A percentile compares a stretch with the other conserved stretches of the same genome.
Evolutionary conservation across 2,113 vertebrate genomes (phyloP).

Genomic region (Psettodes erumei): DNA sequence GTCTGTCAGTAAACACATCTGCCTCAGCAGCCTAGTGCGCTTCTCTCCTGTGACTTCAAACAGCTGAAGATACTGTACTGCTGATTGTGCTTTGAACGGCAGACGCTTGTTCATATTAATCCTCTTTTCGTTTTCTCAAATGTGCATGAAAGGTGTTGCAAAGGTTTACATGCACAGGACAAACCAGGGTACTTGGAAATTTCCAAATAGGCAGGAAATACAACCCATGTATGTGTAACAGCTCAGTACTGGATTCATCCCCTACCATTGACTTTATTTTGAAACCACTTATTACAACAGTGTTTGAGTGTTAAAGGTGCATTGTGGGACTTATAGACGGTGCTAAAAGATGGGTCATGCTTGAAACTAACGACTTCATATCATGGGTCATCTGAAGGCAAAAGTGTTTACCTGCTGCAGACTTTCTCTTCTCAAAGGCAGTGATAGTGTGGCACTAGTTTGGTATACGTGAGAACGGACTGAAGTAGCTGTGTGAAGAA

Average conservation of each 20-base stretch:
- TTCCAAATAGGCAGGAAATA: neutral
- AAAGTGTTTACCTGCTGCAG: too few species aligned
- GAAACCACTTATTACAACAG: neutral
- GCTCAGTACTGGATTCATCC: neutral
- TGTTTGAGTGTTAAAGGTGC: neutral
- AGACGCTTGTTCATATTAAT: conserved; percentile 27
- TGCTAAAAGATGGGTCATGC: neutral
- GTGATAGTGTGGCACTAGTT: too few species aligned
- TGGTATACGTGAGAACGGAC: too few species aligned
- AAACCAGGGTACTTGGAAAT: neutral
- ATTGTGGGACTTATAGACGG: neutral
- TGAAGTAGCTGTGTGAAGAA: too few species aligned
- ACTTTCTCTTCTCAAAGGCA: too few species aligned
- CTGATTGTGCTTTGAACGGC: conserved; percentile 22
- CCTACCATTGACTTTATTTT: neutral
- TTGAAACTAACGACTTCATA: neutral
- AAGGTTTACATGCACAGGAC: neutral
- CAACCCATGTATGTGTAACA: neutral
- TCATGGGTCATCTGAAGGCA: too few species aligned
- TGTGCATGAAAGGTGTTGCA: neutral
- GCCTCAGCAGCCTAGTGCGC: conserved; percentile 59
- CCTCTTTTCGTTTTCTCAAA: conserved; percentile 38
- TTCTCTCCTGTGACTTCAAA: conserved; percentile 40
- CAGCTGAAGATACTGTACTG: conserved; percentile 33
- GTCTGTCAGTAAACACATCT: conserved; percentile 81